These are phyloP conservation scores for Larimichthys polyactis DNA, from an alignment of 2,113 vertebrate genomes.

Conservation along the genomic window DNA sequence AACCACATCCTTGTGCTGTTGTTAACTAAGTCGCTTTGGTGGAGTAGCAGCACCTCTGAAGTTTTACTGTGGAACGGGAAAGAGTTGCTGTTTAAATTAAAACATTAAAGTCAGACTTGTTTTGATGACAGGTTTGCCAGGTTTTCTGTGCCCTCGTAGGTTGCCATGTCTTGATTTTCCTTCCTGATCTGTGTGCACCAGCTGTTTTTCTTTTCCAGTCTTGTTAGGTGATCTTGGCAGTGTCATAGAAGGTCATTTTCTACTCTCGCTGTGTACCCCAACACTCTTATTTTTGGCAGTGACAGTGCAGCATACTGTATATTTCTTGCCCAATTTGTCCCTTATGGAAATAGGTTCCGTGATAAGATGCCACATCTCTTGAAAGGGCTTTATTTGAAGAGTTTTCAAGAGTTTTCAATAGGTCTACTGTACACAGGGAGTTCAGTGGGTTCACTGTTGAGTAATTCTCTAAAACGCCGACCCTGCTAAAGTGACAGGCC, in stretches of 20 bases:
- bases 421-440: slow-evolving; percentile 50
- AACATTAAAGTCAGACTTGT: slow-evolving; percentile 41
- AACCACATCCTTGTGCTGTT: slow-evolving; percentile 29
- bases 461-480: slow-evolving; percentile 61
- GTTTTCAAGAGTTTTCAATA: slow-evolving; percentile 55
- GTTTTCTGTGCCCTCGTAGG: slow-evolving; percentile 10
- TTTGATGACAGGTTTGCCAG: slow-evolving; percentile 42
- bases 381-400: slow-evolving; percentile 32
- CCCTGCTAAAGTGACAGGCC: slow-evolving; percentile 46
- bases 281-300: slow-evolving; percentile 59
- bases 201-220: slow-evolving; percentile 60
- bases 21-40: not conserved
- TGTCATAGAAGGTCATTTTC: slow-evolving; percentile 50
- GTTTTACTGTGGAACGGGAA: slow-evolving; percentile 3
- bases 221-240: slow-evolving; percentile 55
- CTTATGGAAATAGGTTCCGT: slow-evolving; percentile 47
- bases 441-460: slow-evolving; percentile 67
- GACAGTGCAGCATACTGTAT: slow-evolving; percentile 18
- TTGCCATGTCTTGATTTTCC: slow-evolving; percentile 31
- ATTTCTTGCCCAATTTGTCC: slow-evolving; percentile 44
- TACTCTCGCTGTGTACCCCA: slow-evolving; percentile 22
- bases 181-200: slow-evolving; percentile 43
- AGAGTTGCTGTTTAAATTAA: not conserved
- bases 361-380: slow-evolving; percentile 51
- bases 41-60: not conserved